Conservation (phyloP, 2,113 vertebrate genomes). For the Rhea pennata region DNA sequence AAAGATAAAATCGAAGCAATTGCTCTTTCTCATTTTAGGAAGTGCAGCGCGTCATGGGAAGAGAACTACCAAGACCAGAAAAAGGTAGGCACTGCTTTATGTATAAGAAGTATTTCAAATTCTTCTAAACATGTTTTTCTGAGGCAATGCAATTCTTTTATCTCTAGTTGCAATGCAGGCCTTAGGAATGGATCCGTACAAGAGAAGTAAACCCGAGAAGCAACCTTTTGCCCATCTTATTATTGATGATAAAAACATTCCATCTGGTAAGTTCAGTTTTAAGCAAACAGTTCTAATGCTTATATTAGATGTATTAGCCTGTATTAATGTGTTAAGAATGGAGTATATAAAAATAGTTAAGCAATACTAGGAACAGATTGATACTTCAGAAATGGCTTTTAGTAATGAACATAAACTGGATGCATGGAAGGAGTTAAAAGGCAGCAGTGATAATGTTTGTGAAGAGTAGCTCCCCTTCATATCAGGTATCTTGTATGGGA, state of each 20-base stretch:
- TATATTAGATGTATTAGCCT: not conserved
- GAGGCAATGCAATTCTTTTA: conserved; percentile 49
- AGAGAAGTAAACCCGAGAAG: conserved; percentile 66
- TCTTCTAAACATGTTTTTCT: not conserved
- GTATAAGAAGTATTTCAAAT: not conserved
- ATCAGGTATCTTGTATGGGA: not conserved
- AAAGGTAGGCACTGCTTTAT: conserved; percentile 66
- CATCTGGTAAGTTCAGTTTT: conserved; percentile 72
- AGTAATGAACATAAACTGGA: not conserved
- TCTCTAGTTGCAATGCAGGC: conserved; percentile 72
- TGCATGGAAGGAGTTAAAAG: not conserved
- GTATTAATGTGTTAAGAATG: not conserved
- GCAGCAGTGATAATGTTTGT: not conserved
- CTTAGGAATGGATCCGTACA: conserved; percentile 66
- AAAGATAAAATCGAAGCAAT: not conserved
- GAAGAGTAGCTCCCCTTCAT: not conserved
- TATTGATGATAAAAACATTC: conserved; percentile 78
- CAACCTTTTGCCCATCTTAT: conserved; percentile 83
- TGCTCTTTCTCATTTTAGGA: conserved; percentile 73
- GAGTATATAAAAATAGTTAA: not conserved
- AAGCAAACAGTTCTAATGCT: not conserved
- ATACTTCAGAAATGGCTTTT: not conserved
- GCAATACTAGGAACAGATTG: not conserved
- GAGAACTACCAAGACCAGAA: conserved; percentile 63
- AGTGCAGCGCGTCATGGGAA: conserved; percentile 73